Base-by-base conservation (phyloP, 2,797 vertebrate species). In the Lutjanus argentimaculatus region DNA sequence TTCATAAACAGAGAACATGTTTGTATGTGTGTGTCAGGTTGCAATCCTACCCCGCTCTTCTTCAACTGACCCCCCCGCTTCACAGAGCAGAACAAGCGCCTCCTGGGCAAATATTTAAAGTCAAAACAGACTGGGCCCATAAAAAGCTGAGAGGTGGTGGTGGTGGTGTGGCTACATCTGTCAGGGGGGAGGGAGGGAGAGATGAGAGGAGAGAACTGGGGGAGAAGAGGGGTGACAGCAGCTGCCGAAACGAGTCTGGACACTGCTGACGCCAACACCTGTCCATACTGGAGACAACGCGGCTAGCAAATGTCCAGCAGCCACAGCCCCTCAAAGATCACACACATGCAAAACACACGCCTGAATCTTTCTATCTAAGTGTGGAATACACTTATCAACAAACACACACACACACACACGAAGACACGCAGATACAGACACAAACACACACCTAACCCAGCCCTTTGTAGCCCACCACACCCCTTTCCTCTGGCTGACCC, bases 61-160 rank as follows among this genome's bases (percentile, higher is more conserved):
- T 63, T 71, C 52, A 55, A 45, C 5, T 17, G 76, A 46, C 70
- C 51, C 43, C 48, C 51, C 55, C 43, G n/a, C n/a, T 43, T n/a
- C 36, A 80, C 83, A 78, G 87, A 89, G 91, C 89, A 93, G 91
- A 88, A 75, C 80, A 64, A 88, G 84, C 79, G 69, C 93, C 94
- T 95, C 91, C 93, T 95, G 95, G 95, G 92, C 95, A 96, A 96
- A 96, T 95, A 96, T 96, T 96, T 96, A 95, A 95, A 95, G 94
- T 96, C 94, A 95, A 96, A 96, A 96, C 95, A 95, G 92, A 86
- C 88, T 49, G 84, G 87, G 88, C 89, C 93, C 93, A 96, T 96
- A 96, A 96, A 96, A 94, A 92, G 91, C 83, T 83, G 89, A 92
- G 94, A 93, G 91, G 92, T 85, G 89, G 89, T 68, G 85, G 89